Percentiles rank a stretch among this genome's conserved stretches.
Conservation (phyloP, 2,113 vertebrate species). For the Spermophilus dauricus region DNA sequence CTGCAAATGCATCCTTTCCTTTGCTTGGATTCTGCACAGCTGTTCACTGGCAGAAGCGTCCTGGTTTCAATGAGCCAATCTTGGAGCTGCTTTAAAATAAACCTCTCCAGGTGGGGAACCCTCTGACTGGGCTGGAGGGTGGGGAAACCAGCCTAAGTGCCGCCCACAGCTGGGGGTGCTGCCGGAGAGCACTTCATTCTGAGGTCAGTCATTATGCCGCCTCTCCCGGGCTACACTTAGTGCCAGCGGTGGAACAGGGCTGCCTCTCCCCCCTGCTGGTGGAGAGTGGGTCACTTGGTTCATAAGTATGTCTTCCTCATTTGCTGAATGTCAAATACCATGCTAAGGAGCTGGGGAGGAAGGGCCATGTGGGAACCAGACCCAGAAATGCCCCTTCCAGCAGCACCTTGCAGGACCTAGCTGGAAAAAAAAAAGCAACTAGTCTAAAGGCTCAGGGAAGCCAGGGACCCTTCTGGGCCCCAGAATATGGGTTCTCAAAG, state of each 20-base stretch:
- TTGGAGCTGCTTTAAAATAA: conserved; percentile 55
- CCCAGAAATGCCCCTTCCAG: neutral
- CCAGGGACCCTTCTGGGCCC: neutral
- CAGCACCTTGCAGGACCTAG: neutral
- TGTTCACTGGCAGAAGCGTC: conserved; percentile 45
- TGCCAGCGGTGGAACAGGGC: neutral
- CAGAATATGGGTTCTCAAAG: neutral
- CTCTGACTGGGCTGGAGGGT: neutral
- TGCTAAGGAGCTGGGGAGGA: neutral
- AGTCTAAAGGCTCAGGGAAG: neutral
- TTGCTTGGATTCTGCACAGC: conserved; percentile 47
- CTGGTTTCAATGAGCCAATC: neutral
- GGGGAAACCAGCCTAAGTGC: conserved; percentile 43
- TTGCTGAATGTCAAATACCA: neutral
- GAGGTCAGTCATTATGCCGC: conserved; percentile 57
- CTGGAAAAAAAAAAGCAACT: neutral
- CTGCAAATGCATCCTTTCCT: conserved; percentile 34
- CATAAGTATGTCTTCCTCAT: conserved; percentile 37
- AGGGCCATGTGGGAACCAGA: neutral
- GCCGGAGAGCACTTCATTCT: neutral
- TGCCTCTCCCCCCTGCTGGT: neutral
- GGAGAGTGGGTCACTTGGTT: neutral
- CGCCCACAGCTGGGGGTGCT: neutral
- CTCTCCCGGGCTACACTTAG: conserved; percentile 59
- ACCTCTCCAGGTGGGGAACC: conserved; percentile 56